These are phyloP conservation scores for Limnephilus rhombicus DNA, from an alignment of 2,888 invertebrate species.

Conservation along the genomic window DNA sequence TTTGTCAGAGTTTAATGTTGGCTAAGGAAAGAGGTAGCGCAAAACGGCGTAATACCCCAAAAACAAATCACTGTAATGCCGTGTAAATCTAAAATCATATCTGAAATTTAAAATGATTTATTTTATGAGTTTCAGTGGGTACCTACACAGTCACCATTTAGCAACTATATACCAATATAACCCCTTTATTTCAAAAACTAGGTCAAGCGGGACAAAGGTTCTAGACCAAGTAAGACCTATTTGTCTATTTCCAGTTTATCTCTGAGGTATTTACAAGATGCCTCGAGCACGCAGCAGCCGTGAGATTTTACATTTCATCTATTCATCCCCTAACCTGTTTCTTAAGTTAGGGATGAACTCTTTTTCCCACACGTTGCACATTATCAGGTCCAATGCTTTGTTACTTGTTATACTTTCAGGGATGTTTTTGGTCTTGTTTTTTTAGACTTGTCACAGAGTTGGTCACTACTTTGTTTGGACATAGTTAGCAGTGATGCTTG, in stretches of 20 bases:
- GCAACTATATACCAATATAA: not conserved
- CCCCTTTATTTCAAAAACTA: not conserved
- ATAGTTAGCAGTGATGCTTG: not conserved
- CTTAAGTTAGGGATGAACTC: not conserved
- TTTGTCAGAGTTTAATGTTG: too few relatives aligned
- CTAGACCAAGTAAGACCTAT: not conserved
- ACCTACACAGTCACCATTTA: not conserved
- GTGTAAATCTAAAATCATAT: too few relatives aligned
- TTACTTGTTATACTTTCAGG: not conserved
- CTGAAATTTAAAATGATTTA: too few relatives aligned
- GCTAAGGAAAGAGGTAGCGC: too few relatives aligned
- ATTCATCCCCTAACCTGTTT: not conserved
- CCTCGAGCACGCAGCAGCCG: not conserved
- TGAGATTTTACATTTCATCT: not conserved
- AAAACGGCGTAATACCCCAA: too few relatives aligned
- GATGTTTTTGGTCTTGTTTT: not conserved
- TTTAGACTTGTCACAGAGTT: not conserved
- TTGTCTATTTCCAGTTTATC: not conserved
- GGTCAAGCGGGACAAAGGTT: not conserved
- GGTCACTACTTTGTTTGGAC: not conserved
- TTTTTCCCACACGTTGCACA: constrained; percentile 13
- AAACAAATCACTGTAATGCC: too few relatives aligned
- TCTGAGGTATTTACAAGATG: not conserved
- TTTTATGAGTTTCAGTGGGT: too few relatives aligned
- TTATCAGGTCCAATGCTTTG: not conserved